phyloP scores from a whole-genome alignment of 2,113 vertebrate species.

The Ellobius talpinus region DNA sequence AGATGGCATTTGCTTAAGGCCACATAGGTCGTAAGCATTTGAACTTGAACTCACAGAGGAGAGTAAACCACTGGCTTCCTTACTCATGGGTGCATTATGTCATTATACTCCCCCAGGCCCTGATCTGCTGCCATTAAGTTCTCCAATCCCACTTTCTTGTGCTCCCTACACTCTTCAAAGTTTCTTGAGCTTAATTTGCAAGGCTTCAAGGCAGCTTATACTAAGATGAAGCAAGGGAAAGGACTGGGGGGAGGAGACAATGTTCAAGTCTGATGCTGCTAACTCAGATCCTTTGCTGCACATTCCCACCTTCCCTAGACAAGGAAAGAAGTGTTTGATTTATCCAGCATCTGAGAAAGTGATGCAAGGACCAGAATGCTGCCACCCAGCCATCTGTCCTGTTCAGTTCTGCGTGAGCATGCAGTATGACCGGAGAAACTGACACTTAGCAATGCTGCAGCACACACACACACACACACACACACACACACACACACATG shows the following conservation, averaged over 20 bases:
- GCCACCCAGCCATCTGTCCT: not conserved
- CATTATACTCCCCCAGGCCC: not conserved
- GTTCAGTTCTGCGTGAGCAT: not conserved
- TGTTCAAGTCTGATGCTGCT: not conserved
- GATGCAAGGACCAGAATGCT: no score
- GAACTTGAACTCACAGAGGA: not conserved
- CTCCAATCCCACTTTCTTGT: not conserved
- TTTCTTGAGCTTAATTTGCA: not conserved
- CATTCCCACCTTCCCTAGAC: not conserved
- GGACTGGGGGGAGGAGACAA: not conserved
- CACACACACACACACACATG: not conserved
- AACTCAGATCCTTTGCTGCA: not conserved
- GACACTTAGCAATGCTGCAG: not conserved
- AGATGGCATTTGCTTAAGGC: not conserved
- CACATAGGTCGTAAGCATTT: not conserved
- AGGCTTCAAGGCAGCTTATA: not conserved
- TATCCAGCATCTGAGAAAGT: not conserved
- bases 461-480: not conserved
- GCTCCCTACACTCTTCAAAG: not conserved
- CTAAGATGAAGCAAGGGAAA: not conserved
- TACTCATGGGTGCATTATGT: not conserved
- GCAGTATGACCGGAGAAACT: not conserved
- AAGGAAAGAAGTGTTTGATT: not conserved
- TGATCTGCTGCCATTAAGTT: not conserved
- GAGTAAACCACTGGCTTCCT: not conserved